Evolutionary conservation across 2,888 invertebrate genomes (phyloP).

Genomic region (Amiota mariae): DNA sequence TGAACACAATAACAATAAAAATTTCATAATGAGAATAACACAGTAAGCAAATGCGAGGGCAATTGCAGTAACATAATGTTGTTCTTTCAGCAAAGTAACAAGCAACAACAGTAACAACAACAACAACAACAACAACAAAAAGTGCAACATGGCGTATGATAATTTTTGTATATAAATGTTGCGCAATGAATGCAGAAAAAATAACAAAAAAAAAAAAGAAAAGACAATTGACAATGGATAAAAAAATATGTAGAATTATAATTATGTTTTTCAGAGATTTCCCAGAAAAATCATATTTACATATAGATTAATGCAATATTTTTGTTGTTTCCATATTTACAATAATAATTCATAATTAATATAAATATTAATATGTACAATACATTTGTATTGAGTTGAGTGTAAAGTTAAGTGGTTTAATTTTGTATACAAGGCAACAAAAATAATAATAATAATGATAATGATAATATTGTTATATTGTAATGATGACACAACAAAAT

Average conservation of each 20-base stretch:
- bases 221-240: not conserved
- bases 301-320: no score
- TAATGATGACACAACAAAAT: no score
- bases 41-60: no score
- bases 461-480: no score
- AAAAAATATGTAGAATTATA: no score
- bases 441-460: not conserved
- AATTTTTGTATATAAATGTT: conserved; percentile 22
- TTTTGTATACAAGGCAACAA: not conserved
- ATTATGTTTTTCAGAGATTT: no score
- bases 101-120: no score
- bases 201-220: not conserved
- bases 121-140: not conserved
- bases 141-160: conserved; percentile 13
- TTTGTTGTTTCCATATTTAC: no score
- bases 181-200: conserved; percentile 8
- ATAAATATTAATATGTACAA: not conserved
- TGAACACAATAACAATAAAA: conserved; percentile 1
- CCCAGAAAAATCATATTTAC: no score
- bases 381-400: not conserved
- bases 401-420: not conserved
- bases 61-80: not conserved
- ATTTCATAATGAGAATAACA: not conserved
- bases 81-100: no score
- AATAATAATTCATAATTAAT: not conserved